Percentiles rank a stretch among this genome's conserved stretches.
These are phyloP conservation scores for Yponomeuta plumbellus DNA, from an alignment of 2,888 invertebrate genomes.

Conservation along the genomic window DNA sequence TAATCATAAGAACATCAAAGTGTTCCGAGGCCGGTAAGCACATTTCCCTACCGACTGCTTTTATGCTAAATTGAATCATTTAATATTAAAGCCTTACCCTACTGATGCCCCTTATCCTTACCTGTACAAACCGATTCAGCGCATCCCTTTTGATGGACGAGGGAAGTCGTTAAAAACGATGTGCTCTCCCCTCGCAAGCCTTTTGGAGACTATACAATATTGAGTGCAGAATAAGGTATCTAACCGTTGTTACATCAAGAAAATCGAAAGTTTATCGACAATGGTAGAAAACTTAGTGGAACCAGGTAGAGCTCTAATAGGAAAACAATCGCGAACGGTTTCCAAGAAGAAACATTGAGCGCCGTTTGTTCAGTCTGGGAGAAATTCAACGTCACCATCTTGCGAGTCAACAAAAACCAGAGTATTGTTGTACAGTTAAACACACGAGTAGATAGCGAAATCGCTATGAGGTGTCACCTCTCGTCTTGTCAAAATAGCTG, in stretches of 20 bases:
- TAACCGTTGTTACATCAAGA: neutral
- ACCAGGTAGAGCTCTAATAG: neutral
- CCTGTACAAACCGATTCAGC: neutral
- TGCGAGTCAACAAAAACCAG: constrained; percentile 25
- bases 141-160: constrained; percentile 4
- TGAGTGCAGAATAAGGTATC: no score
- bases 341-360: neutral
- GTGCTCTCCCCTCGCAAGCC: neutral
- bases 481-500: neutral
- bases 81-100: constrained; percentile 17
- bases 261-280: neutral
- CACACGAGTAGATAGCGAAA: constrained; percentile 34
- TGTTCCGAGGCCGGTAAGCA: constrained; percentile 9
- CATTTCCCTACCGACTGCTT: constrained; percentile 21
- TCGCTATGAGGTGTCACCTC: constrained; percentile 27
- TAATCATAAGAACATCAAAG: constrained; percentile 23
- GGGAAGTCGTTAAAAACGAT: neutral
- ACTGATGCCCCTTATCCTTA: constrained; percentile 2
- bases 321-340: constrained; percentile 1
- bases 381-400: constrained; percentile 32
- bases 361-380: constrained; percentile 23
- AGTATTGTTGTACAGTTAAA: constrained; percentile 29
- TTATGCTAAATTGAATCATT: constrained; percentile 26
- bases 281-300: neutral
- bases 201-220: constrained; percentile 22